Conservation (phyloP, 1,140 invertebrate species). For the Teleogryllus occipitalis region DNA sequence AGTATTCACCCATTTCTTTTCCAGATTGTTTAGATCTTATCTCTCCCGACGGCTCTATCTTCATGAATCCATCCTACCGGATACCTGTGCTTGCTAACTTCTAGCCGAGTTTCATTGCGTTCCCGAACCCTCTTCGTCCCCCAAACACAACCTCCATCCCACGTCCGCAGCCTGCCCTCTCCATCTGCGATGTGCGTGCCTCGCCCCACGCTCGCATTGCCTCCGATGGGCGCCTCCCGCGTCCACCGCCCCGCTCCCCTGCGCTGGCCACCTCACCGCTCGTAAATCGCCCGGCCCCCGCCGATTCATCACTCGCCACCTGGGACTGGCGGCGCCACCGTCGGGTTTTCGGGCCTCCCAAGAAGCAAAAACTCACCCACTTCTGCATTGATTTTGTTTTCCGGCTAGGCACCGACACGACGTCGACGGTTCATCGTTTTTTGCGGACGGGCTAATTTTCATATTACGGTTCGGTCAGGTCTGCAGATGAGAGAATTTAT, state of each 20-base stretch:
- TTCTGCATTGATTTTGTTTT: constrained; percentile 5
- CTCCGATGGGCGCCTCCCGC: background rate
- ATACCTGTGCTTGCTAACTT: no score
- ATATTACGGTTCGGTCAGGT: background rate
- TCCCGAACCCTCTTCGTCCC: background rate
- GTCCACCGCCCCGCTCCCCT: background rate
- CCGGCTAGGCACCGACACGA: background rate
- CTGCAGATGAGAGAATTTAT: no score
- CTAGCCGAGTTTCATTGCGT: no score
- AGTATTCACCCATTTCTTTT: no score
- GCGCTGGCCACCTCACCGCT: background rate
- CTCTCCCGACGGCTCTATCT: no score
- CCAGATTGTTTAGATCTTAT: no score
- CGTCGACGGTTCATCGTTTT: background rate
- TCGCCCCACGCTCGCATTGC: background rate
- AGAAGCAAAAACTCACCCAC: background rate
- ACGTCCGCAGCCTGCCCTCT: background rate
- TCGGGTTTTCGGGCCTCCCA: background rate
- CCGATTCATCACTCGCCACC: background rate
- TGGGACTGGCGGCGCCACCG: background rate
- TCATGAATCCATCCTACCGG: no score
- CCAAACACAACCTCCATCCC: no score
- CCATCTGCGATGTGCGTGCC: background rate
- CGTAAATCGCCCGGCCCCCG: background rate
- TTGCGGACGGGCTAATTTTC: background rate